Evolutionary conservation across 2,888 invertebrate genomes (phyloP).

Genomic region (Priocnemis perturbator): DNA sequence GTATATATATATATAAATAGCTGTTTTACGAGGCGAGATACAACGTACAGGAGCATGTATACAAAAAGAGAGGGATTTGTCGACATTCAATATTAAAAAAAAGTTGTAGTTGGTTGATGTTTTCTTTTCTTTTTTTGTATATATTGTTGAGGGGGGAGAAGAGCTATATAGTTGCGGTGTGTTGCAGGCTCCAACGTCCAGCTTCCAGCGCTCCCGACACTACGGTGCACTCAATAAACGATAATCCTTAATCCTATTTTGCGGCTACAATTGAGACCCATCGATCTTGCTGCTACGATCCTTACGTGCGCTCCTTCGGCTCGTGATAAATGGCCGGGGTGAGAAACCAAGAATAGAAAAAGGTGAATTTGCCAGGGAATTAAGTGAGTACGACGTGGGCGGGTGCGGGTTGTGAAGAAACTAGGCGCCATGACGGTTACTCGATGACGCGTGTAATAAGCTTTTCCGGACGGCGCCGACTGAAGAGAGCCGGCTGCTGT

Average conservation of each 20-base stretch:
- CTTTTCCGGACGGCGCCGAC: too few species aligned
- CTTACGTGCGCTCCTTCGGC: slow-evolving; percentile 58
- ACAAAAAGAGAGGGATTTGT: slow-evolving; percentile 9
- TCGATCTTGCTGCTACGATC: slow-evolving; percentile 69
- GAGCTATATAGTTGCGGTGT: slow-evolving; percentile 54
- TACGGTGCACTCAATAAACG: slow-evolving; percentile 64
- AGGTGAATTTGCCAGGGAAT: slow-evolving; percentile 44
- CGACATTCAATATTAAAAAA: too few species aligned
- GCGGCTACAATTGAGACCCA: slow-evolving; percentile 53
- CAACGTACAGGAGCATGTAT: not conserved
- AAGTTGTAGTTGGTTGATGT: slow-evolving; percentile 1
- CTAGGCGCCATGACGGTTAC: slow-evolving; percentile 35
- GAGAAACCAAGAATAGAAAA: slow-evolving; percentile 25
- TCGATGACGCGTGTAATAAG: slow-evolving; percentile 20
- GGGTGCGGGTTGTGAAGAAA: slow-evolving; percentile 18
- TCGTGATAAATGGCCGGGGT: slow-evolving; percentile 40
- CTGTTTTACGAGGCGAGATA: not conserved
- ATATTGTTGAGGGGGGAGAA: slow-evolving; percentile 25
- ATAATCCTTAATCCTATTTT: slow-evolving; percentile 57
- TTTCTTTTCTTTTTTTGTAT: slow-evolving; percentile 10
- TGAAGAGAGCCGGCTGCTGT: too few species aligned
- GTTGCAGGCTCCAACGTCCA: slow-evolving; percentile 71
- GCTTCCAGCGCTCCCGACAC: slow-evolving; percentile 74
- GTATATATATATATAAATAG: not conserved
- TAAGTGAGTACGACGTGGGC: slow-evolving; percentile 13